These are phyloP conservation scores for Pogonophryne albipinna DNA, from an alignment of 2,797 vertebrate genomes.

Conservation along the genomic window DNA sequence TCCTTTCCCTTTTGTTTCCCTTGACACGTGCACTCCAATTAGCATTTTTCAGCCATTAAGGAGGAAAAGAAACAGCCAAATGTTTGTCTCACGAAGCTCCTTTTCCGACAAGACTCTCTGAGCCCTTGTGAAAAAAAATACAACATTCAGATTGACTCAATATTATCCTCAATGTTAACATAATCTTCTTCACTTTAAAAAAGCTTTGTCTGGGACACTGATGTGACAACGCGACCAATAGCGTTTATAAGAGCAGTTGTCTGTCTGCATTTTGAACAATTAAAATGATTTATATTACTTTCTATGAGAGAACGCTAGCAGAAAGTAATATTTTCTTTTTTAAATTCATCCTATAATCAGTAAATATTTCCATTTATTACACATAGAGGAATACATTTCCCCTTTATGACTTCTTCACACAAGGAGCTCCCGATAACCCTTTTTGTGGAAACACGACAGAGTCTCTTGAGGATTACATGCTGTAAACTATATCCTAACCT, in stretches of 20 bases:
- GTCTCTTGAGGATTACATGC: constrained; percentile 39
- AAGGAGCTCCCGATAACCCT: constrained; percentile 18
- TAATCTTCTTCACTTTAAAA: constrained; percentile 57
- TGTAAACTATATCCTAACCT: constrained; percentile 26
- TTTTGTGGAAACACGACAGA: constrained; percentile 20
- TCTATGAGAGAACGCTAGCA: constrained; percentile 36
- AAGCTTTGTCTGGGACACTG: constrained; percentile 46
- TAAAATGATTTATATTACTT: constrained; percentile 56
- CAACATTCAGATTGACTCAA: constrained; percentile 56
- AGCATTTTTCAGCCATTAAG: constrained; percentile 86
- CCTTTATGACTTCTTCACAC: constrained; percentile 13
- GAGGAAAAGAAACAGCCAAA: constrained; percentile 76
- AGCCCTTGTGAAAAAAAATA: constrained; percentile 21
- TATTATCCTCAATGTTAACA: constrained; percentile 69
- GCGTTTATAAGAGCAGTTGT: constrained; percentile 51
- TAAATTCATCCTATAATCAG: constrained; percentile 46
- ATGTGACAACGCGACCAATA: constrained; percentile 46
- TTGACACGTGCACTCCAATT: constrained; percentile 84
- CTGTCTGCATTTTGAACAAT: constrained; percentile 64
- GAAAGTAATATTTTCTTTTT: constrained; percentile 44
- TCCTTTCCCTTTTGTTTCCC: constrained; percentile 84
- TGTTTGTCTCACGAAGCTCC: constrained; percentile 77
- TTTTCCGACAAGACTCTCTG: constrained; percentile 64
- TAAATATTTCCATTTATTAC: constrained; percentile 32
- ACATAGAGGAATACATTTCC: background rate